phyloP scores from a whole-genome alignment of 2,888 invertebrate genomes.

The Petrophora chlorosata region DNA sequence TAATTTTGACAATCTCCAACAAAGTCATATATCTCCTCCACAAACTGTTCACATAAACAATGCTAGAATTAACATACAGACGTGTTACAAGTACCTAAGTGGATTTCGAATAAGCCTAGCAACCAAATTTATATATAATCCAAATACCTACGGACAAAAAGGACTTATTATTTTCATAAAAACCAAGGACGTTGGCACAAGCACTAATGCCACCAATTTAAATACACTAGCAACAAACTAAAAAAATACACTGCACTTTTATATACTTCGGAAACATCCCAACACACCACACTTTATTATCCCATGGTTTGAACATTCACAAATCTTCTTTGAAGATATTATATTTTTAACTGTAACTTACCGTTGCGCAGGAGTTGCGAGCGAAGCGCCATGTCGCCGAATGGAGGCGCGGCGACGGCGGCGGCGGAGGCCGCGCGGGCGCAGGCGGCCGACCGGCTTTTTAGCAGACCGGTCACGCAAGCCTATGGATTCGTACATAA shows the following conservation, averaged over 20 bases:
- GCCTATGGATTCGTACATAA: conserved; percentile 40
- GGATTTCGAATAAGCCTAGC: too few species aligned
- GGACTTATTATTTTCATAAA: conserved; percentile 13
- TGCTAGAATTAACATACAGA: too few species aligned
- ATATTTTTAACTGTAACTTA: conserved; percentile 40
- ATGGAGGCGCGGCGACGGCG: conserved; percentile 61
- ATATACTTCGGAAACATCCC: too few species aligned
- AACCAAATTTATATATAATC: too few species aligned
- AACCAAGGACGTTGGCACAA: conserved; percentile 8
- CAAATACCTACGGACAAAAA: conserved; percentile 5
- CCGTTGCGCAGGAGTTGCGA: conserved; percentile 76
- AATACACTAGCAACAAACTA: not conserved
- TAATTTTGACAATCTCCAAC: too few species aligned
- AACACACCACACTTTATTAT: not conserved
- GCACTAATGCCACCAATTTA: too few species aligned
- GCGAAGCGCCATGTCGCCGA: conserved; percentile 74
- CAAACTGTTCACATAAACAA: too few species aligned
- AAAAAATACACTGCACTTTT: too few species aligned
- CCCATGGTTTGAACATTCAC: too few species aligned
- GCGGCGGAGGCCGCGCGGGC: conserved; percentile 37
- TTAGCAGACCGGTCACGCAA: conserved; percentile 68
- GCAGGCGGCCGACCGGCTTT: conserved; percentile 42
- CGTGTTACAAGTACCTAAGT: too few species aligned
- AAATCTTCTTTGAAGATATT: conserved; percentile 3
- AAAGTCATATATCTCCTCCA: too few species aligned